These are phyloP conservation scores for Halocynthia aurantium DNA, from an alignment of 23 tunicate genomes.

Conservation along the genomic window DNA sequence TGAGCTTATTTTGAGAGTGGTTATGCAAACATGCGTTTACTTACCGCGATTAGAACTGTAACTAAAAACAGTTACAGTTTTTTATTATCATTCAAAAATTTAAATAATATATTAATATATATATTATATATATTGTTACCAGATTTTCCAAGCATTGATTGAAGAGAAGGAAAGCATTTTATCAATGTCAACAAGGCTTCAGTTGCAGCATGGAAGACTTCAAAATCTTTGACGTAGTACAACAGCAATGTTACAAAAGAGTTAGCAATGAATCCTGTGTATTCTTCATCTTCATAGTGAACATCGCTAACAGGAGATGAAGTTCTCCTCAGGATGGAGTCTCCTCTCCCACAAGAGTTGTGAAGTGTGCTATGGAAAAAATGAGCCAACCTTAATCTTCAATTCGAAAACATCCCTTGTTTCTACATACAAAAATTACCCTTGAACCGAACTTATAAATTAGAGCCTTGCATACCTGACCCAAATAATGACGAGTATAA, in stretches of 20 bases:
- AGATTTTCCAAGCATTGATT: not conserved
- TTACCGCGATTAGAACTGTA: too few relatives aligned
- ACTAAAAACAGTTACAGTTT: too few relatives aligned
- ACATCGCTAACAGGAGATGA: not conserved
- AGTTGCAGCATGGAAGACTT: not conserved
- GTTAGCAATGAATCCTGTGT: not conserved
- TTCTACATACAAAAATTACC: not conserved
- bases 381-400: too few relatives aligned
- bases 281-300: not conserved
- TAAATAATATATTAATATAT: not conserved
- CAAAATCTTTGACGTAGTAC: not conserved
- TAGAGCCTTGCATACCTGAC: not conserved
- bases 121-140: not conserved
- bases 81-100: too few relatives aligned
- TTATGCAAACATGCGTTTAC: too few relatives aligned
- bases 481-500: not conserved
- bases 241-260: slow-evolving; percentile 5
- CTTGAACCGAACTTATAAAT: not conserved
- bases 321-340: too few relatives aligned
- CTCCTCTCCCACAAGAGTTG: too few relatives aligned
- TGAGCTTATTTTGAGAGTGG: too few relatives aligned
- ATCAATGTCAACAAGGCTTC: not conserved
- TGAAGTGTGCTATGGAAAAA: too few relatives aligned
- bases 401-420: too few relatives aligned
- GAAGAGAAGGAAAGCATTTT: not conserved